phyloP scores from a whole-genome alignment of 2,113 vertebrate species.

The Podilymbus podiceps region DNA sequence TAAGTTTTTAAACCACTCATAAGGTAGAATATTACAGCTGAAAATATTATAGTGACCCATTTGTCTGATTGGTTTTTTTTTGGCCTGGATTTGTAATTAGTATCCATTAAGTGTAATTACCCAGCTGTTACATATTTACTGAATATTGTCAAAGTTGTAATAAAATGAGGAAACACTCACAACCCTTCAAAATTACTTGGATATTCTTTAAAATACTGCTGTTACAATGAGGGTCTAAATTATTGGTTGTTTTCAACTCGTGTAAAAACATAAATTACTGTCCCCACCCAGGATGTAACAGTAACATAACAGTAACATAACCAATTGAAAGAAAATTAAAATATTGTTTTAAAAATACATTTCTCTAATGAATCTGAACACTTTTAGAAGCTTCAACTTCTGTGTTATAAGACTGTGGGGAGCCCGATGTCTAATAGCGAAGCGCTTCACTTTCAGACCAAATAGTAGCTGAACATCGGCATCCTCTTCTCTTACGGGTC shows the following conservation, averaged over 20 bases:
- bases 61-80: not conserved
- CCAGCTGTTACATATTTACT: not conserved
- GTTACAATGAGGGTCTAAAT: not conserved
- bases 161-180: not conserved
- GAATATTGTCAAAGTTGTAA: not conserved
- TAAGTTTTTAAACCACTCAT: not conserved
- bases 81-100: not conserved
- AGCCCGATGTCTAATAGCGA: not conserved
- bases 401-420: not conserved
- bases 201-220: not conserved
- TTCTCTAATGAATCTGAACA: not conserved
- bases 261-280: not conserved
- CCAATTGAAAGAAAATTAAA: not conserved
- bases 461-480: too few species aligned
- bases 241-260: not conserved
- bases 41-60: not conserved
- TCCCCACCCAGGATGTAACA: not conserved
- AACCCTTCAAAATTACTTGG: not conserved
- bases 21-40: not conserved
- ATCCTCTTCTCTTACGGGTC: not conserved
- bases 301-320: not conserved
- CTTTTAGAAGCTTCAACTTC: not conserved
- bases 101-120: not conserved
- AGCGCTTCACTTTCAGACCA: not conserved
- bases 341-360: not conserved